Conservation (phyloP, 1,140 invertebrate genomes). For the Melanaphis sacchari region DNA sequence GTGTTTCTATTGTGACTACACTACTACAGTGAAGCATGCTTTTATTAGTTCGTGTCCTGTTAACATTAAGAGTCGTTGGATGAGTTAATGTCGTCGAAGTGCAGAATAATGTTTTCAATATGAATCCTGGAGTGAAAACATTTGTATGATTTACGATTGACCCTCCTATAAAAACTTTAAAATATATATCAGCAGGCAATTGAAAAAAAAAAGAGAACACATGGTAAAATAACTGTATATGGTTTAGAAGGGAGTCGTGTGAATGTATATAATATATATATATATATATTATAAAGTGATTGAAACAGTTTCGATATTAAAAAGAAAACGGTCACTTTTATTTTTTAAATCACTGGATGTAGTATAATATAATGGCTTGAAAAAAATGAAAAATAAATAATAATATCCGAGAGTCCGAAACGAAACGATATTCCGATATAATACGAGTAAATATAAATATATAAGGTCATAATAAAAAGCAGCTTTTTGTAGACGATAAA, state of each 20-base stretch:
- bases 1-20: not conserved
- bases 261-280: not conserved
- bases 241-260: not conserved
- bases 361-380: slow-evolving; percentile 30
- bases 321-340: slow-evolving; percentile 46
- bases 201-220: slow-evolving; percentile 43
- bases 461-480: slow-evolving; percentile 55
- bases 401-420: slow-evolving; percentile 23
- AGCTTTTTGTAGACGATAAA: slow-evolving; percentile 56
- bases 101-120: slow-evolving; percentile 52
- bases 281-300: not conserved
- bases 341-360: slow-evolving; percentile 21
- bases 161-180: slow-evolving; percentile 31
- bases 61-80: not conserved
- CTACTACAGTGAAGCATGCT: not conserved
- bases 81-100: slow-evolving; percentile 25
- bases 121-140: slow-evolving; percentile 21
- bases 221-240: not conserved
- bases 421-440: slow-evolving; percentile 52
- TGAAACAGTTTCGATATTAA: slow-evolving; percentile 51
- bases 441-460: slow-evolving; percentile 53
- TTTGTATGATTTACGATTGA: slow-evolving; percentile 55
- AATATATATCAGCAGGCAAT: slow-evolving; percentile 27
- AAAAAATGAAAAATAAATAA: slow-evolving; percentile 31
- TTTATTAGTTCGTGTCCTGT: not conserved